Evolutionary conservation across 2,888 invertebrate species (phyloP).

Genomic region (Drosophila subsilvestris): DNA sequence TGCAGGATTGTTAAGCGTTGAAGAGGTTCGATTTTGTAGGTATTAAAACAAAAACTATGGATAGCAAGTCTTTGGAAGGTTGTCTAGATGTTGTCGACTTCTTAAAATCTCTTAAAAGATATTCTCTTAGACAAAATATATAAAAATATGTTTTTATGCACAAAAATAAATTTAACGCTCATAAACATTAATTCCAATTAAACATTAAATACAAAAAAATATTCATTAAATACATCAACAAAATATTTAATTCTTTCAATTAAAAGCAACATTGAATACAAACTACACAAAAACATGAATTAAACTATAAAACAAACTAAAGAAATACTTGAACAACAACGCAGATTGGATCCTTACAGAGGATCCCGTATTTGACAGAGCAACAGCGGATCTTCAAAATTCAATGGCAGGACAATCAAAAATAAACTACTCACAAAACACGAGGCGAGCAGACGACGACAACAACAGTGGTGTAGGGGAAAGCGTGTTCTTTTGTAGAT

Average conservation of each 20-base stretch:
- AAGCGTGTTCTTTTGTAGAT: constrained; percentile 33
- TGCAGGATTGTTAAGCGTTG: neutral
- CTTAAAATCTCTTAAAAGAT: neutral
- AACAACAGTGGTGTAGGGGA: constrained; percentile 32
- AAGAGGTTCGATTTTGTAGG: neutral
- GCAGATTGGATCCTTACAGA: neutral
- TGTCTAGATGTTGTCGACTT: no score
- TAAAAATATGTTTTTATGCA: neutral
- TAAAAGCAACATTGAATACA: neutral
- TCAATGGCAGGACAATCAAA: constrained; percentile 19
- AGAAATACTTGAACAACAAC: neutral
- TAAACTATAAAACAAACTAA: neutral
- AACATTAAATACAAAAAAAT: neutral
- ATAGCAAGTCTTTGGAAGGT: neutral
- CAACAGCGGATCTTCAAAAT: neutral
- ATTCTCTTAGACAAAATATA: neutral
- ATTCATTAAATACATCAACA: neutral
- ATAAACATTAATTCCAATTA: neutral
- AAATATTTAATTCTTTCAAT: neutral
- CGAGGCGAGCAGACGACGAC: constrained; percentile 34
- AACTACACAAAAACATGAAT: neutral
- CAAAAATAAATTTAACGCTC: neutral
- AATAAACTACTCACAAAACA: constrained; percentile 30
- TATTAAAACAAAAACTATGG: neutral
- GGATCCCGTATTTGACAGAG: neutral